A percentile compares a stretch with the other conserved stretches of the same genome.
phyloP scores from a whole-genome alignment of 35 echinoderm and acorn worm species.

The Lytechinus pictus region DNA sequence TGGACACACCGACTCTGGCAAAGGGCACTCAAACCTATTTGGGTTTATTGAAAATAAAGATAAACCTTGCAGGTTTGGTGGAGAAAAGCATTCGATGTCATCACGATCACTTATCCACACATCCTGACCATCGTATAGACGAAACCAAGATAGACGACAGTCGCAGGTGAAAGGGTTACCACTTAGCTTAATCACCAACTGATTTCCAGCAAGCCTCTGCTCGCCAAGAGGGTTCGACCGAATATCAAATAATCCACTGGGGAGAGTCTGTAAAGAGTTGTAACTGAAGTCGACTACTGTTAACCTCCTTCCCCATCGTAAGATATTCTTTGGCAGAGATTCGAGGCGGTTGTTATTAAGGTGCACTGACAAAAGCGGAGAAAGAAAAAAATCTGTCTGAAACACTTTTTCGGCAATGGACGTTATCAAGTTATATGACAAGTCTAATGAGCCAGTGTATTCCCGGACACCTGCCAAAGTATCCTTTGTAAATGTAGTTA shows the following conservation, averaged over 20 bases:
- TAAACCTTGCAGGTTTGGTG: background rate
- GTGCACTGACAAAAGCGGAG: background rate
- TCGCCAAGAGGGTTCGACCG: background rate
- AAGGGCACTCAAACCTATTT: background rate
- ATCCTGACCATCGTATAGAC: background rate
- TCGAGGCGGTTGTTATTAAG: background rate
- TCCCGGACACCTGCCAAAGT: background rate
- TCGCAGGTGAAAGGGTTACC: background rate
- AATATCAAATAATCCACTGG: background rate
- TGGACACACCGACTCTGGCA: background rate
- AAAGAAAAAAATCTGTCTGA: background rate
- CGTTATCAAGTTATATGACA: background rate
- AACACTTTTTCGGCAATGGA: background rate
- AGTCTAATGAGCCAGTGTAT: background rate
- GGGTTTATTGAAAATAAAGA: background rate
- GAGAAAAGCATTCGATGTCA: background rate
- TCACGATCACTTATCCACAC: background rate
- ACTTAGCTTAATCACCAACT: background rate
- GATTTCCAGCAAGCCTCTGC: background rate
- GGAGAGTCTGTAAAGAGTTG: slow-evolving; percentile 22
- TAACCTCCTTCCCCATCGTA: background rate
- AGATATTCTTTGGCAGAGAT: background rate
- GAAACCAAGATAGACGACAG: background rate
- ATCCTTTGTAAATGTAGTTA: background rate
- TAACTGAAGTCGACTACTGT: background rate